Evolutionary conservation across 37 sponge, comb jelly and placozoan species (phyloP), one percentile per base, ranked within the genome.

Genomic region (Halisarca cf. caerulea): DNA sequence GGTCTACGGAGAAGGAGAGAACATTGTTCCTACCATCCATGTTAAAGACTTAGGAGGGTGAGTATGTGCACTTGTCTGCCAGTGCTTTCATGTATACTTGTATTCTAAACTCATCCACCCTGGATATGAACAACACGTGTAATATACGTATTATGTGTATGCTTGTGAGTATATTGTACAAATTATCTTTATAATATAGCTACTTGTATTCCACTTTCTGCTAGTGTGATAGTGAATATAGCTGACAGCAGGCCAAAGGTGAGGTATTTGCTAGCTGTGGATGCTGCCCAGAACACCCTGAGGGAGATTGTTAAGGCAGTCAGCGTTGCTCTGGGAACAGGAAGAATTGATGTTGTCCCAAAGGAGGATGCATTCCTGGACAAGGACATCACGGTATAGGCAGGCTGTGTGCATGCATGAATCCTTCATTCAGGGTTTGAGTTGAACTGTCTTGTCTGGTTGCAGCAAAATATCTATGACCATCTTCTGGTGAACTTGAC

Each of bases 1-100:
- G 24, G 82, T 98, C 11, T 93, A 91, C 89, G 99, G 96, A 71
- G 95, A 94, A 28, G 99, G 99, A 43, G 54, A 92, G 39, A 96
- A 96, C 57, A 64, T 92, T 30, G 23, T 98, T 15, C 99, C 99
- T 5, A 94, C 90, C 24, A 92, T 98, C 20, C 99, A 98, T 62
- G 84, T 94, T 33, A 81, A 86, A 24, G 99, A 98, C 75, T 80
- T 98, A 21, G 90, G 90, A 42, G 89, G 91, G 95, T 91, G 42
- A 8, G 61, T 66, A n/a, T n/a, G n/a, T n/a, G n/a, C n/a, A n/a
- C 8, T 66, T 28, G 69, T 21, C 69, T 28, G 69, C 69, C 32
- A 28, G 9, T 66, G 69, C 23, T 66, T 9, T 23, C 9, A 21
- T 11, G 69, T 9, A 25, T 20, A 66, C 9, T 66, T 28, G 24